These are phyloP conservation scores for Cryptocephalus primarius DNA, from an alignment of 2,888 invertebrate species.

Conservation along the genomic window DNA sequence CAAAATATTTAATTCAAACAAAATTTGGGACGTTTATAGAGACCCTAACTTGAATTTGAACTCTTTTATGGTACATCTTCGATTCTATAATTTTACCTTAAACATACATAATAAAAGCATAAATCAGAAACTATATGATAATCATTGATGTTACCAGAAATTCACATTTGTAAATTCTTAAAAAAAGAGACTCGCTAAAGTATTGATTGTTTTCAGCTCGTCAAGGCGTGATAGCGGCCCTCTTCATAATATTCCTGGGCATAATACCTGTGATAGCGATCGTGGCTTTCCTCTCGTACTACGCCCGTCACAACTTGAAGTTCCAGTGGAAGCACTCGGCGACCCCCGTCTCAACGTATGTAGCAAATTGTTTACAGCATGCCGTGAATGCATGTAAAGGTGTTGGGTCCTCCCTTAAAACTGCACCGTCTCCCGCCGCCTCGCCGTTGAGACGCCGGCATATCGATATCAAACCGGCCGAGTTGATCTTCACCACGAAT, in stretches of 20 bases:
- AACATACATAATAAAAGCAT: no score
- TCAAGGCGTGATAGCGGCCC: slow-evolving; percentile 64
- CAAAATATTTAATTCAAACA: no score
- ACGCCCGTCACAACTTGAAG: slow-evolving; percentile 56
- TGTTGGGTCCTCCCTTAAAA: slow-evolving; percentile 19
- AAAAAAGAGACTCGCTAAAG: no score
- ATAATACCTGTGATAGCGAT: slow-evolving; percentile 65
- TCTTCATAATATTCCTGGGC: slow-evolving; percentile 81
- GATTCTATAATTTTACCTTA: no score
- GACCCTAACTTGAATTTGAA: no score
- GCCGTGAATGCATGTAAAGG: slow-evolving; percentile 29
- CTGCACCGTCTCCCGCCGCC: slow-evolving; percentile 6
- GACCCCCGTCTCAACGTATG: slow-evolving; percentile 39
- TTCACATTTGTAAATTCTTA: no score
- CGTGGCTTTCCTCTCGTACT: slow-evolving; percentile 60
- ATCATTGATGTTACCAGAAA: no score
- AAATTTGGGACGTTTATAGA: no score
- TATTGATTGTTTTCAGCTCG: slow-evolving; percentile 57
- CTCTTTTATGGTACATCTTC: no score
- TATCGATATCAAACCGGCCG: slow-evolving; percentile 47
- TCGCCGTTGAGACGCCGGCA: slow-evolving; percentile 8
- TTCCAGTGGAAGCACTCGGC: slow-evolving; percentile 42
- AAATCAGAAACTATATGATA: no score
- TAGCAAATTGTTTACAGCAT: slow-evolving; percentile 35
- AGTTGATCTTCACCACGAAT: slow-evolving; percentile 56